Evolutionary conservation across 1,140 invertebrate genomes (phyloP), one percentile per base, ranked within the genome.

Genomic region (Eupeodes corollae): DNA sequence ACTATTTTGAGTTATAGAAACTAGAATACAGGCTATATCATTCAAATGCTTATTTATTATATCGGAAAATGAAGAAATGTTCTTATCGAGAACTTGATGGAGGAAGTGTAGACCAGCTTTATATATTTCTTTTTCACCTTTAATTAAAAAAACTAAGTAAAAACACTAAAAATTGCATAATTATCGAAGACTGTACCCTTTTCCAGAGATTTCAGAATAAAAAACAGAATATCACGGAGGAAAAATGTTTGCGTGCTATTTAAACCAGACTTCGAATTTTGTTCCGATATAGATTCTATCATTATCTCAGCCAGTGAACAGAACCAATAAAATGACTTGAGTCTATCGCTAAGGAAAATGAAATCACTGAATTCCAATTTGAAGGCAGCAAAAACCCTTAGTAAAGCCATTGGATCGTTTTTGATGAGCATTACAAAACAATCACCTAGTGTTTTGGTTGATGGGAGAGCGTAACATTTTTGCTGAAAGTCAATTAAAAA

Each of bases 191-290:
- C n/a, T n/a, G n/a, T n/a, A 61, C 59, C 52, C 38, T 51, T 50
- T 15, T 47, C 6, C 1, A 59, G 30, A 31, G 56, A 51, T 14
- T 52, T 47, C 21, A 52, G 51, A 1, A 59, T 35, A 48, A 63
- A 63, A 14, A 50, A 59, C 52, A 59, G 56, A 39, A 50, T 51
- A 16, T 63, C 61, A 2, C 46, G 48, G 19, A 58, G 43, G 48
- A 61, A 63, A 15, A 50, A 61, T 9, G 37, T 37, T 19, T 16
- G 34, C 30, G 31, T 47, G 33, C 13, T 47, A 10, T 31, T 39
- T 10, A 31, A 13, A 38, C n/a, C n/a, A 3, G 35, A 38, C 16
- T 38, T 16, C 3, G 35, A 13, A 6, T n/a, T 31, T 30, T 38
- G 10, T 11, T 11, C 10, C 37, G 5, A 39, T 0, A 44, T 52